Evolutionary conservation across 2,888 invertebrate genomes (phyloP), one percentile per base, ranked within the genome.

Genomic region (Athetis lepigone): DNA sequence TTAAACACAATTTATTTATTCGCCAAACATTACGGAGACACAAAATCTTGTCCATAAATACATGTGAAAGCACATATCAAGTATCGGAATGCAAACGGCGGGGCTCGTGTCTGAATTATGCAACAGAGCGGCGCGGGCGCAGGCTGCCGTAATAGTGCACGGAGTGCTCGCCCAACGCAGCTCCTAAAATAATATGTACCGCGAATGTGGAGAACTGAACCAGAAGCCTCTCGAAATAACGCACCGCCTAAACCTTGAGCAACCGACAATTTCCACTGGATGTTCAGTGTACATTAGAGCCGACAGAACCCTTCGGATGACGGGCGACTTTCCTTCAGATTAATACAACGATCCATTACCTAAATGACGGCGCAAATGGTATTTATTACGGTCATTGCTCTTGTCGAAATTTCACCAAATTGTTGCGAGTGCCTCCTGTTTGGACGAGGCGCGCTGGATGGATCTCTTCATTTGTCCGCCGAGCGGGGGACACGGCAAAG

Each of bases 1-100:
- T 92, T 88, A 90, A 92, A 90, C 90, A 89, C 92, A 89, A 94
- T 94, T 94, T 94, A 94, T 94, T 93, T 93, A 95, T 95, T 93
- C 93, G 92, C 91, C 91, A 92, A 93, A 94, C 94, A 94, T 94
- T 93, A 93, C 93, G 92, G 89, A 91, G 93, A 94, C 94, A 95
- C 94, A 93, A 94, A 95, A 94, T 94, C 94, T 93, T 90, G 94
- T 93, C 93, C 94, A 94, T 95, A 95, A 94, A 95, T 94, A 95
- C 94, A 95, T 94, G 93, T 93, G 93, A 92, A 93, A 94, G 92
- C 94, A 94, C 94, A 94, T 94, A 94, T 94, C 94, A 93, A 93
- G 94, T 94, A 94, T 94, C 93, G 92, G 93, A 94, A 94, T 94
- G 94, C 94, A 94, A 93, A 94, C 94, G 89, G 92, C 92, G 89